A percentile compares a stretch with the other conserved stretches of the same genome.
These are phyloP conservation scores for Hydractinia symbiolongicarpus DNA, from an alignment of 30 jellyfish, hydroid and myxozoan genomes.

Conservation along the genomic window DNA sequence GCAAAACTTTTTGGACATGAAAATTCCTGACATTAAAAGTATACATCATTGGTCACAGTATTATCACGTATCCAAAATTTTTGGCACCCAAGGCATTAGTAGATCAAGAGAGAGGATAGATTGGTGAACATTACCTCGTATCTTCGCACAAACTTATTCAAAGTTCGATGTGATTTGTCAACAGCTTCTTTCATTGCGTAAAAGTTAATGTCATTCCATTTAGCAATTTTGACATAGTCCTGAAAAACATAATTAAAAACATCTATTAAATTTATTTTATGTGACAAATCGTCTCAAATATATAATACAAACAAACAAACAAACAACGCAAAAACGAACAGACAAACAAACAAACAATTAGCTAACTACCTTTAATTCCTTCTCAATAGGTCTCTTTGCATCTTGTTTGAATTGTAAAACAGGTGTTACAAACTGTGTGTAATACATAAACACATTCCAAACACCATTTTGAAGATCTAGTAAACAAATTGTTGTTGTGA, in stretches of 20 bases:
- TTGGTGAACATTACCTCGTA: conserved; percentile 43
- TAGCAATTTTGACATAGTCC: conserved; percentile 89
- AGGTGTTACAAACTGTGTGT: conserved; percentile 50
- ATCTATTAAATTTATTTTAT: neutral
- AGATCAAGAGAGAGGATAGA: neutral
- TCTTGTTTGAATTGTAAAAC: conserved; percentile 28
- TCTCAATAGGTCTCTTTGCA: conserved; percentile 57
- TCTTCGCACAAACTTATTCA: conserved; percentile 56
- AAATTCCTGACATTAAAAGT: too few species aligned
- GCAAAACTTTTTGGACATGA: too few species aligned
- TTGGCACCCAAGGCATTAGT: too few species aligned
- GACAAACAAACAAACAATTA: neutral
- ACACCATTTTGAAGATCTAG: conserved; percentile 34
- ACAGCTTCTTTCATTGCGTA: conserved; percentile 81
- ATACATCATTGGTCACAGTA: too few species aligned
- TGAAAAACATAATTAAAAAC: neutral
- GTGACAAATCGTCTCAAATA: neutral
- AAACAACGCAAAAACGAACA: neutral
- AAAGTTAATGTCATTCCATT: conserved; percentile 84
- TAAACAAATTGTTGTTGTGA: neutral
- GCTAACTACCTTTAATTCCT: conserved; percentile 64
- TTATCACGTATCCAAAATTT: too few species aligned
- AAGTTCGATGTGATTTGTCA: conserved; percentile 85
- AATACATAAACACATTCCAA: conserved; percentile 60
- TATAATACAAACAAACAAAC: neutral